Evolutionary conservation across 30 jellyfish, hydroid and myxozoan genomes (phyloP), one percentile per base, ranked within the genome.

Genomic region (Rhopilema esculentum): DNA sequence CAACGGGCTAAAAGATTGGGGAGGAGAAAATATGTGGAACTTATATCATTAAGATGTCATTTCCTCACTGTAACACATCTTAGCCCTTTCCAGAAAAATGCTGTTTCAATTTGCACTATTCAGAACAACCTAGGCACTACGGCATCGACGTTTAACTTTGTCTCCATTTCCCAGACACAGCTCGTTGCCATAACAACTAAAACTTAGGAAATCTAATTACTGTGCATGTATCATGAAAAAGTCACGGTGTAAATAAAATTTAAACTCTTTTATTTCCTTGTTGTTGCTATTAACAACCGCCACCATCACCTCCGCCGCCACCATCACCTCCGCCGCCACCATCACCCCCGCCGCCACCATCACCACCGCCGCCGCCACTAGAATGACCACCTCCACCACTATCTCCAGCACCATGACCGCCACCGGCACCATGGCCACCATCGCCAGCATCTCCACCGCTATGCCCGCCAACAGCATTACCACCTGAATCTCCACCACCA

Each of bases 401-500:
- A 27, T 51, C 78, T 23, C 82, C 90, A 12, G 79, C 85, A 1
- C 51, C 85, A 26, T 27, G 66, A 51, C 69, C 85, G 25, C 76
- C 90, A 0, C 85, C 76, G 15, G 78, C 92, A 16, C 65, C 79
- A 49, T 69, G 79, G 15, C 85, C 78, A 49, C 85, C 92, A 67
- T 64, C 91, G 8, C 91, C 92, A 57, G 23, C 78, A 57, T 71
- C 78, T 1, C 72, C 80, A 30, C 72, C 85, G 24, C 77, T 84
- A 30, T 26, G 85, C 7, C 79, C 95, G 25, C 88, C 96, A n/a
- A 81, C 86, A 64, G 71, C 64, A 0, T 32, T 85, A 27, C 77
- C 88, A 8, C 79, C 82, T 1, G 95, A 91, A 28, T 40, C 87
- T 1, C 89, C 88, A 16, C 28, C 88, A 63, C 74, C 92, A 33